phyloP scores from a whole-genome alignment of 2,888 invertebrate genomes.

The Pachliopta kotzebuea region DNA sequence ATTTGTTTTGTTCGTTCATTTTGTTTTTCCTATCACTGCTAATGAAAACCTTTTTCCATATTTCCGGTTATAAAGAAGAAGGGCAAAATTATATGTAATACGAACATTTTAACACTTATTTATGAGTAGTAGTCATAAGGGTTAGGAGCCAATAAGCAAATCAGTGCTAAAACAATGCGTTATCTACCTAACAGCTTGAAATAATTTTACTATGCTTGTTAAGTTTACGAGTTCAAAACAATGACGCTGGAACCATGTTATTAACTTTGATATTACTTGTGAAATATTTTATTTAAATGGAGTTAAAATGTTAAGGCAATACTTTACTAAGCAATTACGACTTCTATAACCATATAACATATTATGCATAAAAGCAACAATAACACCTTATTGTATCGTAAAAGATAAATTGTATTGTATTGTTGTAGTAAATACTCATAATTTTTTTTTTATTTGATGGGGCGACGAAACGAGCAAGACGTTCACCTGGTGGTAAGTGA shows the following conservation, averaged over 20 bases:
- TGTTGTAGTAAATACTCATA: no score
- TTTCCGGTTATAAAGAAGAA: background rate
- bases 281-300: background rate
- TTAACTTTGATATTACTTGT: background rate
- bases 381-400: background rate
- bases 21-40: no score
- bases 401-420: background rate
- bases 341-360: background rate
- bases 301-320: background rate
- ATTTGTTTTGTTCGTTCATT: no score
- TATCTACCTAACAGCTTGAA: constrained; percentile 4
- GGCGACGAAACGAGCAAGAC: no score
- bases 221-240: constrained; percentile 3
- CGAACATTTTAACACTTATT: constrained; percentile 24
- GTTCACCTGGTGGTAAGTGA: no score
- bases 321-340: background rate
- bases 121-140: constrained; percentile 20
- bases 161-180: constrained; percentile 27
- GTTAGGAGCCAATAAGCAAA: constrained; percentile 11
- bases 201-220: constrained; percentile 1
- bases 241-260: background rate
- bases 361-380: background rate
- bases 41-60: background rate
- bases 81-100: no score
- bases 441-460: no score